Percentiles rank a stretch among this genome's conserved stretches.
phyloP scores from a whole-genome alignment of 2,888 invertebrate genomes.

The Dryomyza anilis region DNA sequence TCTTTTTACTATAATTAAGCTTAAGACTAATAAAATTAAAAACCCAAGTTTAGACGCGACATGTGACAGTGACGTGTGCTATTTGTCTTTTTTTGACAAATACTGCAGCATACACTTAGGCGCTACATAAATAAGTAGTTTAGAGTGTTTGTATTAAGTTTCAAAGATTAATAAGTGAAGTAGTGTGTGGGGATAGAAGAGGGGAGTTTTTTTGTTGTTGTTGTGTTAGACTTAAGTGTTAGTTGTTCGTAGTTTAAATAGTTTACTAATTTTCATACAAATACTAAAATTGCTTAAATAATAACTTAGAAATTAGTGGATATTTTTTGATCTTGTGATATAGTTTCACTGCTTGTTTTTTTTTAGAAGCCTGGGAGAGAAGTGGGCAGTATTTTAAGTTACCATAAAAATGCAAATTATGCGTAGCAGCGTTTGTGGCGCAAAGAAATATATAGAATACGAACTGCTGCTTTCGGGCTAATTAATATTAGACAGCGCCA shows the following conservation, averaged over 20 bases:
- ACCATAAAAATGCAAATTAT: slow-evolving; percentile 21
- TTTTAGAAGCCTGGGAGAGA: neutral
- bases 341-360: neutral
- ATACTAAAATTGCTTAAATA: neutral
- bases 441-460: too few species aligned
- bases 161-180: too few species aligned
- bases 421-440: slow-evolving; percentile 16
- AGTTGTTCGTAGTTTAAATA: neutral
- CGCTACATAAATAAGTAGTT: neutral
- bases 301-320: neutral
- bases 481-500: neutral
- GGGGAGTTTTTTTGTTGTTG: neutral
- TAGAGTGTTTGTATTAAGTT: too few species aligned
- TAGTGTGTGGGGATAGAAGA: neutral
- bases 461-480: too few species aligned
- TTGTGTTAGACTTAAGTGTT: neutral
- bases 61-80: neutral
- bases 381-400: slow-evolving; percentile 13
- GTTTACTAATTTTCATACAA: neutral
- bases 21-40: too few species aligned
- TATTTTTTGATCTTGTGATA: neutral
- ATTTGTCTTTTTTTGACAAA: too few species aligned
- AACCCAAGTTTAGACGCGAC: slow-evolving; percentile 26
- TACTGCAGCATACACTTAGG: slow-evolving; percentile 17
- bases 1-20: slow-evolving; percentile 11